Evolutionary conservation across 2,113 vertebrate genomes (phyloP).

Genomic region (Pan paniscus): DNA sequence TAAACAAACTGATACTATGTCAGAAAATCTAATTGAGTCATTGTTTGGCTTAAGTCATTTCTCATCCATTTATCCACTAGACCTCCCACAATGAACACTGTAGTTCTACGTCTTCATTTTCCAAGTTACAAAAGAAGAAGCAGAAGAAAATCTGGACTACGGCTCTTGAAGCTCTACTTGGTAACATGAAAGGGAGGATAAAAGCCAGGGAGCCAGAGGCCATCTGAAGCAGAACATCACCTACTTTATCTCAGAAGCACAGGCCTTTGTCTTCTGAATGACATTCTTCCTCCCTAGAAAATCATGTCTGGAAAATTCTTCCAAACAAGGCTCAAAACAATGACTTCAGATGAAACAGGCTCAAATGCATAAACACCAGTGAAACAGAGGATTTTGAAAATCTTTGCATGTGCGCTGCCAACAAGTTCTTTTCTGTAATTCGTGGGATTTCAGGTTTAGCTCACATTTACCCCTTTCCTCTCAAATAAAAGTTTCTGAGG

Average conservation of each 20-base stretch:
- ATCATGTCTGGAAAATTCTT: conserved; percentile 50
- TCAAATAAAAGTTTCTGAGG: background rate
- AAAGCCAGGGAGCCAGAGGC: background rate
- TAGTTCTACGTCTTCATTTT: conserved; percentile 29
- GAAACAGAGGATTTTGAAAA: conserved; percentile 20
- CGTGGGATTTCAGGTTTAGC: conserved; percentile 1
- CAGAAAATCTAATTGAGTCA: conserved; percentile 44
- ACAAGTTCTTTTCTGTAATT: background rate
- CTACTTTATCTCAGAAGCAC: background rate
- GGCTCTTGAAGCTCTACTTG: background rate
- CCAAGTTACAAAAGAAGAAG: background rate
- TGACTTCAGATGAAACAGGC: conserved; percentile 49
- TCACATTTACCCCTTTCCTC: conserved; percentile 21
- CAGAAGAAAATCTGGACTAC: background rate
- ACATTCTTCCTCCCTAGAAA: conserved; percentile 32
- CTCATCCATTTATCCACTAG: background rate
- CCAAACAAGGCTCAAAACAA: conserved; percentile 54
- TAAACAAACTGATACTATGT: background rate
- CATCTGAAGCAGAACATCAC: background rate
- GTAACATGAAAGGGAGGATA: background rate
- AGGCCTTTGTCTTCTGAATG: background rate
- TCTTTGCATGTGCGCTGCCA: background rate
- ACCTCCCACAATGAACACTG: conserved; percentile 21
- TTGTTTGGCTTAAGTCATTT: conserved; percentile 37
- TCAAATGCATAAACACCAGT: conserved; percentile 14